Percentiles rank a stretch among this genome's conserved stretches.
Evolutionary conservation across 2,888 invertebrate genomes (phyloP).

Genomic region (Dilophus febrilis): DNA sequence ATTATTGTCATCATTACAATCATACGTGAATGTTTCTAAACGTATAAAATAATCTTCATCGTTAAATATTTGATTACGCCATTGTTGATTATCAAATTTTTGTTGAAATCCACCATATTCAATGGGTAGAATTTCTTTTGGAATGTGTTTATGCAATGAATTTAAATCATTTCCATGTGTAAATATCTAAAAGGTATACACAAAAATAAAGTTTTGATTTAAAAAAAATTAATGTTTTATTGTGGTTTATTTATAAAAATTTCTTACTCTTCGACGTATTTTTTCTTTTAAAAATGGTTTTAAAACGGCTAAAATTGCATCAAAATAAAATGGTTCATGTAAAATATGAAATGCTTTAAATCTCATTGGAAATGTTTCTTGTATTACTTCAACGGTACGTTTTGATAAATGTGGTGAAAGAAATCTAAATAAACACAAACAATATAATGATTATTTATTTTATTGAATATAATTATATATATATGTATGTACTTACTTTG

Average conservation of each 20-base stretch:
- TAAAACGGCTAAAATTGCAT: constrained; percentile 53
- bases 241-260: neutral
- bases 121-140: constrained; percentile 51
- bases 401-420: constrained; percentile 33
- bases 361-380: constrained; percentile 44
- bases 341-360: constrained; percentile 53
- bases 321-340: constrained; percentile 59
- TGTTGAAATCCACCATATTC: constrained; percentile 24
- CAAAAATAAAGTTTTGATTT: neutral
- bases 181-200: constrained; percentile 24
- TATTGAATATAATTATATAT: neutral
- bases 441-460: neutral
- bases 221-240: neutral
- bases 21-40: constrained; percentile 13
- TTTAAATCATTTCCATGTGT: constrained; percentile 46
- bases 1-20: neutral
- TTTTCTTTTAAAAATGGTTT: constrained; percentile 46
- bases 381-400: constrained; percentile 32
- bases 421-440: constrained; percentile 7
- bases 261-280: constrained; percentile 36
- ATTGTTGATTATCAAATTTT: constrained; percentile 25
- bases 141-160: constrained; percentile 49
- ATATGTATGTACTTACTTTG: constrained; percentile 23
- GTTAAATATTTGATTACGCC: constrained; percentile 25
- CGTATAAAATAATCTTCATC: constrained; percentile 28